These are phyloP conservation scores for Atta texana DNA, from an alignment of 1,140 invertebrate genomes.

Conservation along the genomic window DNA sequence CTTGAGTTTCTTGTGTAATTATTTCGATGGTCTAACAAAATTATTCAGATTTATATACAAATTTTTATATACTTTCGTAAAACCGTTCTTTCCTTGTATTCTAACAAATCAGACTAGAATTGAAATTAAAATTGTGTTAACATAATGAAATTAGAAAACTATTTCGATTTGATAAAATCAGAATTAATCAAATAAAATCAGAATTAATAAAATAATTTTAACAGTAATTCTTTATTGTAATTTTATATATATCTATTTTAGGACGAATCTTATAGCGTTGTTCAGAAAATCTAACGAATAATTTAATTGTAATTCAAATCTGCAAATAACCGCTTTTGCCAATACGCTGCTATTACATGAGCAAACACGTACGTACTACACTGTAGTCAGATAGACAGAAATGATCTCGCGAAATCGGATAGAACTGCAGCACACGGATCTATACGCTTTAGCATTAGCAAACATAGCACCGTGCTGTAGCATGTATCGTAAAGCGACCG, in stretches of 20 bases:
- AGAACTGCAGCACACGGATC: background rate
- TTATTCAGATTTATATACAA: too few species aligned
- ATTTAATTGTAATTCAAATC: background rate
- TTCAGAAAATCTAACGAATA: background rate
- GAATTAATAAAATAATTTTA: constrained; percentile 8
- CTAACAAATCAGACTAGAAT: background rate
- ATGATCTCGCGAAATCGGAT: constrained; percentile 39
- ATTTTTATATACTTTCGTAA: too few species aligned
- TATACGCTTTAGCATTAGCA: constrained; percentile 8
- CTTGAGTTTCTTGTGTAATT: too few species aligned
- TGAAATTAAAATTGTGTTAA: background rate
- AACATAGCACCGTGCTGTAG: background rate
- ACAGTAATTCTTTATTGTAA: background rate
- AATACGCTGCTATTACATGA: background rate
- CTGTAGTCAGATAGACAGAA: constrained; percentile 19
- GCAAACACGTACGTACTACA: background rate
- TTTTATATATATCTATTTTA: background rate
- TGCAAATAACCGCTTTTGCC: constrained; percentile 9
- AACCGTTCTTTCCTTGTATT: background rate
- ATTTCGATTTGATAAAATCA: background rate
- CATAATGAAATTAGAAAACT: background rate
- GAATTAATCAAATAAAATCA: background rate
- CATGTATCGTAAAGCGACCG: constrained; percentile 29
- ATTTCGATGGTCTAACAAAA: too few species aligned
- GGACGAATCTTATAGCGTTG: background rate